Conservation (phyloP, 2,888 invertebrate genomes). For the Biston betularia region DNA sequence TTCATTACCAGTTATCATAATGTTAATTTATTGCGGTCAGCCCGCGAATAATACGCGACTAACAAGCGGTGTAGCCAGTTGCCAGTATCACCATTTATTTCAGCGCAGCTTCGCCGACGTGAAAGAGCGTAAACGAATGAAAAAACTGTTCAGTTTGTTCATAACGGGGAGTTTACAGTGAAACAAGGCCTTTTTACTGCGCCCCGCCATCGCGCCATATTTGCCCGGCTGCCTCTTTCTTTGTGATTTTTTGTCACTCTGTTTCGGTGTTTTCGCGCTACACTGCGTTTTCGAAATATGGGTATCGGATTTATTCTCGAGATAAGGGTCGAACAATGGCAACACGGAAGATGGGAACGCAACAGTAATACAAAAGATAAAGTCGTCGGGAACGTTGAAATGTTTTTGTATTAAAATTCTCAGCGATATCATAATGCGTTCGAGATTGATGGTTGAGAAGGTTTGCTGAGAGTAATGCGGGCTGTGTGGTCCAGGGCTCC, state of each 20-base stretch:
- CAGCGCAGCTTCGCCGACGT: conserved; percentile 34
- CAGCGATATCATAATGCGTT: conserved; percentile 22
- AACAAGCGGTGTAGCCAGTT: conserved; percentile 31
- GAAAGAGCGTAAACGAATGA: conserved; percentile 46
- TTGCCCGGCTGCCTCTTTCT: conserved; percentile 41
- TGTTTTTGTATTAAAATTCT: conserved; percentile 34
- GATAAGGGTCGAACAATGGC: conserved; percentile 34
- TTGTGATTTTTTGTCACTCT: conserved; percentile 39
- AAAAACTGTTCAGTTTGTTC: conserved; percentile 50
- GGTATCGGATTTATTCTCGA: conserved; percentile 37
- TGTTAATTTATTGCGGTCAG: conserved; percentile 1
- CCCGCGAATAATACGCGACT: conserved; percentile 5
- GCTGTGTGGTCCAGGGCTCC: conserved; percentile 1
- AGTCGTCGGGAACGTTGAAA: conserved; percentile 23
- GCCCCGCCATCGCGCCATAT: conserved; percentile 44
- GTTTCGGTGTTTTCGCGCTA: conserved; percentile 36
- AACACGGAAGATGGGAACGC: conserved; percentile 27
- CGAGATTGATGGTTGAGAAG: conserved; percentile 27
- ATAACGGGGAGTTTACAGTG: conserved; percentile 48
- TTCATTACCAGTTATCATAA: background rate
- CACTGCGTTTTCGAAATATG: conserved; percentile 40
- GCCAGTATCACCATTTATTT: conserved; percentile 34
- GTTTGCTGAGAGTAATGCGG: conserved; percentile 3
- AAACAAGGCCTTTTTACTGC: conserved; percentile 47
- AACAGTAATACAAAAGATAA: conserved; percentile 29